These are phyloP conservation scores for Cynaeus angustus DNA, from an alignment of 2,888 invertebrate genomes.

Conservation along the genomic window DNA sequence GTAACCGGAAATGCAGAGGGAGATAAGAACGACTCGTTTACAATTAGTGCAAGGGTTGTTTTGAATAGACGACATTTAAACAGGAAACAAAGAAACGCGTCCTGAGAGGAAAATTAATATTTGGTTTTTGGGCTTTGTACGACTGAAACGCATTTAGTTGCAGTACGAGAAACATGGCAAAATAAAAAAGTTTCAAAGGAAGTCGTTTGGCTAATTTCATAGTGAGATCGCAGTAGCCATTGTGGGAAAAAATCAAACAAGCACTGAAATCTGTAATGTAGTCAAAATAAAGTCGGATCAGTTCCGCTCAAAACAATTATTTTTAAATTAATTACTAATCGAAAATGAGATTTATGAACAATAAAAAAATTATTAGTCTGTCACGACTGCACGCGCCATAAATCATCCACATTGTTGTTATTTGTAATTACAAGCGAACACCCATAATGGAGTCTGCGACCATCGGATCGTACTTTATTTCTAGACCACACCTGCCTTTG, in stretches of 20 bases:
- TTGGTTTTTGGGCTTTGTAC: not conserved
- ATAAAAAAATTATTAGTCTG: conserved; percentile 22
- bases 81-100: conserved; percentile 3
- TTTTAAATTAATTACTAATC: conserved; percentile 18
- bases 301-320: too few species aligned
- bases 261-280: too few species aligned
- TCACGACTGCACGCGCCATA: conserved; percentile 13
- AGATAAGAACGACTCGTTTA: not conserved
- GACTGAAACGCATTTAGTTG: too few species aligned
- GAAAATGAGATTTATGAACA: conserved; percentile 23
- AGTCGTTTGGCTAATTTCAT: not conserved
- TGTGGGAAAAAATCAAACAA: too few species aligned
- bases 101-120: conserved; percentile 3
- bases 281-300: too few species aligned
- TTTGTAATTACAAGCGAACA: conserved; percentile 13
- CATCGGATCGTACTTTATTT: not conserved
- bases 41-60: conserved; percentile 12
- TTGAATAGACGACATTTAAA: conserved; percentile 5
- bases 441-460: conserved; percentile 11
- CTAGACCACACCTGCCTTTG: too few species aligned
- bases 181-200: too few species aligned
- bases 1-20: not conserved
- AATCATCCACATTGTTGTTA: conserved; percentile 16
- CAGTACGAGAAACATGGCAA: too few species aligned
- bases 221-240: not conserved